A percentile compares a stretch with the other conserved stretches of the same genome.
Conservation (phyloP, 2,113 vertebrate species). For the Oryzias melastigma region DNA sequence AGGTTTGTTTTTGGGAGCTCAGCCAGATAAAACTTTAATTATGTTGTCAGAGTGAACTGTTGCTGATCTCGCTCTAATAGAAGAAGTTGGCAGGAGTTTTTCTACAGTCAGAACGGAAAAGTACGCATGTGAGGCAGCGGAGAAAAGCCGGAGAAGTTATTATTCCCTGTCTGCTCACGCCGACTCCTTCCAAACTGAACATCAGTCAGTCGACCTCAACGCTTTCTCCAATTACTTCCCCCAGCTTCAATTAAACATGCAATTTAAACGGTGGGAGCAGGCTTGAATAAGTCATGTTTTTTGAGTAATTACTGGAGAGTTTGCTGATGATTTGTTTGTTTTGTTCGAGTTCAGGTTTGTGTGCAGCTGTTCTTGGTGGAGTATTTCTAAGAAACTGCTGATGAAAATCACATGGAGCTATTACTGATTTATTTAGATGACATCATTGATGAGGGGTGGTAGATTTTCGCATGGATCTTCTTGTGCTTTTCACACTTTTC, state of each 20-base stretch:
- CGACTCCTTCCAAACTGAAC: slow-evolving; percentile 10
- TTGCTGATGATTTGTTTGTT: not conserved
- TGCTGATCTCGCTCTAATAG: slow-evolving; percentile 17
- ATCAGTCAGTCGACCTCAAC: not conserved
- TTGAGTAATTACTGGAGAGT: not conserved
- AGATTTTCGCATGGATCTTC: not conserved
- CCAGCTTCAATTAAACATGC: no score
- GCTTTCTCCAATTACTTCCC: no score
- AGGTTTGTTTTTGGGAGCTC: not conserved
- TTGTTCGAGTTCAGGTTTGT: not conserved
- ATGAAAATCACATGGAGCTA: not conserved
- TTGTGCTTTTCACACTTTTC: not conserved
- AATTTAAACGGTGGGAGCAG: no score
- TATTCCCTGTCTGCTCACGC: not conserved
- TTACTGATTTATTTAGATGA: not conserved
- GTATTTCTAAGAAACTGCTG: not conserved
- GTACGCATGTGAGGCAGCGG: not conserved
- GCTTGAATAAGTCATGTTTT: not conserved
- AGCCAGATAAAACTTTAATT: slow-evolving; percentile 14
- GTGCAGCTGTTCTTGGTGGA: no score
- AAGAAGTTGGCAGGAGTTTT: not conserved
- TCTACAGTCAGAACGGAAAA: not conserved
- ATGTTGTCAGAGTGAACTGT: slow-evolving; percentile 10
- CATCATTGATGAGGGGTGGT: not conserved
- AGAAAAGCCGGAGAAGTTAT: not conserved